Base-by-base conservation (phyloP, 2,113 vertebrate genomes). In the Smithornis capensis region DNA sequence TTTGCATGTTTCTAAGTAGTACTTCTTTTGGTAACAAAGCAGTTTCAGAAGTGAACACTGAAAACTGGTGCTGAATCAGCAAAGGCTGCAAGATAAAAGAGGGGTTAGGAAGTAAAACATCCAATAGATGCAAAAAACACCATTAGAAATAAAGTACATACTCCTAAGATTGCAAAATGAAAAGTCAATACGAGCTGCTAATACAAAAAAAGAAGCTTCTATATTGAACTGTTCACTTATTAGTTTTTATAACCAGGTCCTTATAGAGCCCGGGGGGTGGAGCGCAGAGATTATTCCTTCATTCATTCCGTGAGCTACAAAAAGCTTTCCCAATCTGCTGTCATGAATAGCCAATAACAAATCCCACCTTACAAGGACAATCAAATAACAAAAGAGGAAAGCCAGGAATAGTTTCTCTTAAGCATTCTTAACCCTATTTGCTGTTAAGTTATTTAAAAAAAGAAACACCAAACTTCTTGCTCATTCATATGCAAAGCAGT, bases 71-170 rank as follows among this genome's bases (percentile, higher is more conserved):
- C 87, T 96, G 96, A 97, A 92, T 89, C 95, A 97, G 92, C 94
- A 97, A 98, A 55, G 76, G 89, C 92, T 96, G 81, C 47, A 92
- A 87, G 87, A 94, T 95, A 96, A 96, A 97, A 96, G 80, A 86
- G 21, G 50, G 83, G 85, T 95, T 95, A 92, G 83, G 31, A 96
- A 96, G 63, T 52, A 25, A 95, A 93, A 67, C 71, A 82, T 35
- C 87, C 67, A 75, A 76, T 21, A 92, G 88, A 96, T 86, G 85
- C 57, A 90, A 69, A 89, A 97, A 97, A 93, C 4, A 2, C 35
- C 29, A 94, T 56, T 88, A 92, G 77, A 96, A 95, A 87, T 76
- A 77, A 97, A 97, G 87, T 45, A 59, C 69, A 45, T 83, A 77
- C 49, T 83, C 74, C 49, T 69, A 63, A 71, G 52, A 73, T n/a